Percentiles rank a stretch among this genome's conserved stretches.
phyloP scores from a whole-genome alignment of 2,113 vertebrate species.

The Speoplatyrhinus poulsoni region DNA sequence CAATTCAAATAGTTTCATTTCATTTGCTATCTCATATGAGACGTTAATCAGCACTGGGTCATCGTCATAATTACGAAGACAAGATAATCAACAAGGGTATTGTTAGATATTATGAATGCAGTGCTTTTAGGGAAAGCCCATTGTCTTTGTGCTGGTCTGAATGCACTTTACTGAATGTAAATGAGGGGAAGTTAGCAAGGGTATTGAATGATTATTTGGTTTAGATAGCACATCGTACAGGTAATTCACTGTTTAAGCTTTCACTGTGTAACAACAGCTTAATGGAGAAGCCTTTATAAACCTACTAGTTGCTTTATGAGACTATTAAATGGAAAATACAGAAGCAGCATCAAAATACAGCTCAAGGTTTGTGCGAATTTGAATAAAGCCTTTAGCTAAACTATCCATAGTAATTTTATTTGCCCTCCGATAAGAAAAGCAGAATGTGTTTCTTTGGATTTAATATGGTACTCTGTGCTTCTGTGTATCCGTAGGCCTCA shows the following conservation, averaged over 20 bases:
- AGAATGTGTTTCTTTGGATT: not conserved
- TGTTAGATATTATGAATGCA: not conserved
- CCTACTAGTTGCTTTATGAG: conserved; percentile 42
- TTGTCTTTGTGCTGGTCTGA: conserved; percentile 48
- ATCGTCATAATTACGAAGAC: conserved; percentile 17
- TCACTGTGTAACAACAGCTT: conserved; percentile 31
- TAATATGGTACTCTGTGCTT: too few species aligned
- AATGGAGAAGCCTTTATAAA: conserved; percentile 26
- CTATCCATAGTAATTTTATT: too few species aligned
- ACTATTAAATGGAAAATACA: conserved; percentile 20
- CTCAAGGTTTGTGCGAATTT: too few species aligned
- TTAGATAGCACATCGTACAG: conserved; percentile 41
- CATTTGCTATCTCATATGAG: not conserved
- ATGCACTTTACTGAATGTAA: conserved; percentile 40
- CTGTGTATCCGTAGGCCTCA: too few species aligned
- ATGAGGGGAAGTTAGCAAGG: conserved; percentile 43
- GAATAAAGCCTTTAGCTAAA: too few species aligned
- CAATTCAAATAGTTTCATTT: not conserved
- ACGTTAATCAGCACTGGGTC: conserved; percentile 35
- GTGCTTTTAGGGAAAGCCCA: conserved; percentile 24
- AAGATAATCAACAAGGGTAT: conserved; percentile 24
- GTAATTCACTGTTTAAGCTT: conserved; percentile 30
- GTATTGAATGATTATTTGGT: conserved; percentile 49
- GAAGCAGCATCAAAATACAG: not conserved
- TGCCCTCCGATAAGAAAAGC: not conserved